Evolutionary conservation across 2,113 vertebrate genomes (phyloP), one percentile per base, ranked within the genome.

Genomic region (Ariopsis seemanni): DNA sequence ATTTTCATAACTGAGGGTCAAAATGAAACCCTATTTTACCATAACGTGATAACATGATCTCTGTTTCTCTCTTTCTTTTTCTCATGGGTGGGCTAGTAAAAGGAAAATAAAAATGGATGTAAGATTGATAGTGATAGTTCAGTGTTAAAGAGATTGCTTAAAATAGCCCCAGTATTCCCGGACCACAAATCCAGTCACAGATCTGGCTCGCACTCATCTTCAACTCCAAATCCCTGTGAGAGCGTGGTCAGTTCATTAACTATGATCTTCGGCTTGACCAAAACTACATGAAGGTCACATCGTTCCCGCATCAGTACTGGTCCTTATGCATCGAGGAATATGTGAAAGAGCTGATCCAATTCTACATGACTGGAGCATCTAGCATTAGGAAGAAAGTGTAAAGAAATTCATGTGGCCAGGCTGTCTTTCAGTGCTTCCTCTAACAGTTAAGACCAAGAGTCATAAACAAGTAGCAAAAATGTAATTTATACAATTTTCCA

Each of bases 21-120:
- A 55, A 63, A 57, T 48, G 77, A 69, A 75, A 30, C 58, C 20
- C 65, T 63, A 25, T 79, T 87, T 71, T 50, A 85, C 20, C 42
- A 42, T 42, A 42, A 42, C 42, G 3, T 42, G 42, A 42, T 69
- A 71, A 86, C 18, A 2, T 72, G 78, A 71, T 82, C 67, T 88
- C 75, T 55, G 18, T 60, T 27, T 65, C 34, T 81, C 55, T 25
- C 62, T 72, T 15, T 83, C 82, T 57, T 48, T 58, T 30, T 88
- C 91, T 95, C 91, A 86, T 93, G 95, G 95, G 95, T 96, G 95
- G 95, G 93, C 95, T 92, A 88, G 92, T 91, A 86, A 91, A 90
- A 93, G 91, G 93, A 92, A 93, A 95, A 95, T 92, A 94, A 93
- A 91, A 93, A 67, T 34, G 34, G 87, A 89, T 91, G 89, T 84